Percentiles rank a stretch among this genome's conserved stretches.
phyloP scores from a whole-genome alignment of 2,888 invertebrate species.

The Trypoxylon attenuatum region DNA sequence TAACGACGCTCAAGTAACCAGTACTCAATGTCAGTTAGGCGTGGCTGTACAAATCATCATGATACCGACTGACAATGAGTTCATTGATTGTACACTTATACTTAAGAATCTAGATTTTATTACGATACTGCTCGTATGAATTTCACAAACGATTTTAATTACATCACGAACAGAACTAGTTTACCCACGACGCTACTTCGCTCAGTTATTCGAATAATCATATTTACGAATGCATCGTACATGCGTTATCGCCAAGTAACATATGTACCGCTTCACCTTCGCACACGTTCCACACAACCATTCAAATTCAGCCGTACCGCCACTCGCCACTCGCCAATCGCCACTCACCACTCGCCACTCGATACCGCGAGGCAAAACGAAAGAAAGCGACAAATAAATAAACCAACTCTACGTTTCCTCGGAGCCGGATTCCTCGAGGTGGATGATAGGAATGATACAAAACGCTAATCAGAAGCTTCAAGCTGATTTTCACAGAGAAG shows the following conservation, averaged over 20 bases:
- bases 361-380: no score
- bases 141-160: constrained; percentile 45
- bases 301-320: background rate
- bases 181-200: constrained; percentile 41
- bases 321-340: no score
- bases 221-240: constrained; percentile 45
- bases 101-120: constrained; percentile 52
- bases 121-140: constrained; percentile 48
- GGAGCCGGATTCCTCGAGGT: background rate
- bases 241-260: constrained; percentile 48
- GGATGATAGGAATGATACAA: background rate
- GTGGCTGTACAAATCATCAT: constrained; percentile 52
- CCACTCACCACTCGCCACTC: no score
- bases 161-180: constrained; percentile 48
- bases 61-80: constrained; percentile 46
- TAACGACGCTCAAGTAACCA: constrained; percentile 51
- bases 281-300: constrained; percentile 21
- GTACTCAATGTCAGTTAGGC: constrained; percentile 44
- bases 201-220: constrained; percentile 46
- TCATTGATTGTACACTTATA: constrained; percentile 43
- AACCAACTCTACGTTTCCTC: background rate
- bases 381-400: background rate
- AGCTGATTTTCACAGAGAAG: background rate
- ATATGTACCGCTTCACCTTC: constrained; percentile 51
- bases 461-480: background rate